Base-by-base conservation (phyloP, 2,113 vertebrate genomes). In the Candoia aspera region DNA sequence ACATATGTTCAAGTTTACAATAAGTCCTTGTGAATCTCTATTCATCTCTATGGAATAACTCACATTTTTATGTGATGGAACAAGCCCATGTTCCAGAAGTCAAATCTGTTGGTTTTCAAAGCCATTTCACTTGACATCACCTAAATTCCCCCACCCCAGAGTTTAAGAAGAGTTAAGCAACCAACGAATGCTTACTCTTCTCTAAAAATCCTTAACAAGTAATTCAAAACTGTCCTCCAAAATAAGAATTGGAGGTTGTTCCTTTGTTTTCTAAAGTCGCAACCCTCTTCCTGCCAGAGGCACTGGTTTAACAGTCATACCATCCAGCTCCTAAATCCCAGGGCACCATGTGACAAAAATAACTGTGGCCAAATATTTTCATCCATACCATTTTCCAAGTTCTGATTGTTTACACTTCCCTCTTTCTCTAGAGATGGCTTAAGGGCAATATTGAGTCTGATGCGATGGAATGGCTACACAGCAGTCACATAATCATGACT, bases 81-180 rank as follows among this genome's bases (percentile, higher is more conserved):
- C 54, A 42, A 53, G 54, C 64, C 54, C 0, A 0, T 37, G 1
- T 8, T 64, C 79, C 6, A 55, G 64, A 94, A 91, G 93, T 90
- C 88, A 58, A 90, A 91, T 91, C 21, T 26, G 90, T 93, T 92
- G 42, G 59, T 64, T 9, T 90, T 86, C 94, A 94, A 95, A 24
- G 23, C 89, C 42, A 23, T 23, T 96, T 54, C 88, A 91, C n/a
- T 86, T 49, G 92, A 92, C n/a, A 2, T 60, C 49, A 79, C 68
- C 42, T 33, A n/a, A 59, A 49, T 93, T 88, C 10, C 33, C 54
- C 86, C 54, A 11, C 64, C 86, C 55, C 9, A 37, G 6, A 33
- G 73, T 33, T n/a, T 17, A 92, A 21, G 73, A 91, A 1, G 89
- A 84, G 9, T 1, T 4, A 64, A 54, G n/a, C 15, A 55, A 90